Evolutionary conservation across 92 coral and sea anemone species (phyloP).

Genomic region (Actinernus sp.): DNA sequence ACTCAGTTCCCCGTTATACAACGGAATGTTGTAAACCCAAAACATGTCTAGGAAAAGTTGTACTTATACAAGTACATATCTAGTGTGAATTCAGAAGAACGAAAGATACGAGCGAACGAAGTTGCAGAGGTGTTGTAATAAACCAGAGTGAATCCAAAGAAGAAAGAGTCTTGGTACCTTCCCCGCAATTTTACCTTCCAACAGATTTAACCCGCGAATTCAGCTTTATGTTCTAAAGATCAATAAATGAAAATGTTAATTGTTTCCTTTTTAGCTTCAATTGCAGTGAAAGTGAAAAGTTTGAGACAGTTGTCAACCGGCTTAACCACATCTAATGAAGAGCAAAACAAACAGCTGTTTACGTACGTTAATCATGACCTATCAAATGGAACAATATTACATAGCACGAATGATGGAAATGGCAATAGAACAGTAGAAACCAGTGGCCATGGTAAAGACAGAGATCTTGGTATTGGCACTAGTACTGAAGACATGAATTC

Average conservation of each 20-base stretch:
- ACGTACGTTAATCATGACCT: background rate
- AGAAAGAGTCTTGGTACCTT: too few species aligned
- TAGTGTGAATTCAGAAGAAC: too few species aligned
- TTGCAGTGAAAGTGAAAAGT: slow-evolving; percentile 75
- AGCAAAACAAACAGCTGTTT: background rate
- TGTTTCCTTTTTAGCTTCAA: slow-evolving; percentile 58
- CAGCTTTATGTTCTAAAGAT: too few species aligned
- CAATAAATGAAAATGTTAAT: background rate
- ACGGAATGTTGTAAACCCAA: too few species aligned
- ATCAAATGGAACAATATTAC: slow-evolving; percentile 8
- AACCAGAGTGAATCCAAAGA: too few species aligned
- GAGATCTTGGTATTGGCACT: slow-evolving; percentile 23
- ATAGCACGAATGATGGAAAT: background rate
- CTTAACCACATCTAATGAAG: slow-evolving; percentile 1
- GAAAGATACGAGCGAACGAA: too few species aligned
- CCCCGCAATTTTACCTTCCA: too few species aligned
- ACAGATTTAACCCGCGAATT: too few species aligned
- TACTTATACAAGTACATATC: too few species aligned
- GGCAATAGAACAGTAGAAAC: background rate
- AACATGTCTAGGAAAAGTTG: too few species aligned
- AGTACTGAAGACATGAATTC: background rate
- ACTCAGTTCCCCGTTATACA: too few species aligned
- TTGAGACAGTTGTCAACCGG: slow-evolving; percentile 40
- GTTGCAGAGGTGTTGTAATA: too few species aligned
- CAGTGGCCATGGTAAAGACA: background rate